phyloP scores from a whole-genome alignment of 1,140 invertebrate genomes.

The Cherax quadricarinatus region DNA sequence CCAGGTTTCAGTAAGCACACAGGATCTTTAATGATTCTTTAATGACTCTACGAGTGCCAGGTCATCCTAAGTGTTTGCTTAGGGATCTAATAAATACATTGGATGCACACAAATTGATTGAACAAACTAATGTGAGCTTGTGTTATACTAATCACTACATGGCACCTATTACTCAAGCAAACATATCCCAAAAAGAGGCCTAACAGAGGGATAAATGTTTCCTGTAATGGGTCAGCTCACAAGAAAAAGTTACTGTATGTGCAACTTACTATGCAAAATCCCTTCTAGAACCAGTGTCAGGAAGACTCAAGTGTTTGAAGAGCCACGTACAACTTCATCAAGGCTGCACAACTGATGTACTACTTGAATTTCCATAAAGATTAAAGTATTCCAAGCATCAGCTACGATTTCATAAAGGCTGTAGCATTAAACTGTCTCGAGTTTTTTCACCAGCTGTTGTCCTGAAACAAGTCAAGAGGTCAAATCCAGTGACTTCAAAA shows the following conservation, averaged over 20 bases:
- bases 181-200: not conserved
- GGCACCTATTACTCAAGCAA: not conserved
- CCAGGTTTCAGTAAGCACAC: too few relatives aligned
- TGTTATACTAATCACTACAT: constrained; percentile 3
- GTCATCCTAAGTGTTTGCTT: too few relatives aligned
- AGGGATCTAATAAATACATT: too few relatives aligned
- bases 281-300: too few relatives aligned
- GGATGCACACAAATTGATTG: constrained; percentile 39
- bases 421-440: not conserved
- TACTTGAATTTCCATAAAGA: too few relatives aligned
- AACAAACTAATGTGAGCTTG: constrained; percentile 14
- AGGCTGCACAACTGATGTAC: too few relatives aligned
- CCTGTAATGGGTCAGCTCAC: constrained; percentile 22
- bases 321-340: not conserved
- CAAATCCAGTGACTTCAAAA: not conserved
- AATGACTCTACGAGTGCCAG: too few relatives aligned
- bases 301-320: too few relatives aligned
- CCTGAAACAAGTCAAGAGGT: not conserved
- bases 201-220: constrained; percentile 22
- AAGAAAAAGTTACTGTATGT: not conserved
- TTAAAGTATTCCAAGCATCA: too few relatives aligned
- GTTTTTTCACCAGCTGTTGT: not conserved
- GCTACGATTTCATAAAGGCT: too few relatives aligned
- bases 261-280: not conserved
- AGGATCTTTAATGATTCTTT: too few relatives aligned